These are phyloP conservation scores for Tetraneura akinire DNA, from an alignment of 1,140 invertebrate genomes.

Conservation along the genomic window DNA sequence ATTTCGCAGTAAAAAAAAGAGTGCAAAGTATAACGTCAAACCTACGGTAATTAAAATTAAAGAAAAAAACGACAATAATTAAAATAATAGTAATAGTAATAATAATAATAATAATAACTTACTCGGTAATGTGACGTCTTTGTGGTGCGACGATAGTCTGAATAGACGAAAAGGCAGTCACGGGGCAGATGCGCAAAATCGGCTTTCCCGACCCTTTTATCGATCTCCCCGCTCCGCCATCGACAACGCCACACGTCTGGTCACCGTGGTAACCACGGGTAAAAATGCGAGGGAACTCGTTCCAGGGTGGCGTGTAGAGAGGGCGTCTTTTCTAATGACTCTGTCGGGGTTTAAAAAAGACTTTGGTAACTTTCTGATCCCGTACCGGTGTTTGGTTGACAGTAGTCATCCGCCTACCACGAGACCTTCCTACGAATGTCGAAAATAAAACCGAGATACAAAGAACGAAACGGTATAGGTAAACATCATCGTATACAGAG, in stretches of 20 bases:
- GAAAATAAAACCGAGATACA: too few relatives aligned
- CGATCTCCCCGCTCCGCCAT: slow-evolving; percentile 40
- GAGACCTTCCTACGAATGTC: neutral
- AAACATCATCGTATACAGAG: too few relatives aligned
- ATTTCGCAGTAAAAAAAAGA: too few relatives aligned
- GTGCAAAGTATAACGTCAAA: too few relatives aligned
- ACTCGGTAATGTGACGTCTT: slow-evolving; percentile 30
- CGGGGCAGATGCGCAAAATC: slow-evolving; percentile 51
- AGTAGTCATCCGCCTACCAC: neutral
- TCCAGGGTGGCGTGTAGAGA: neutral
- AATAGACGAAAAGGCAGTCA: slow-evolving; percentile 4
- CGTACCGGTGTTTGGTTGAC: neutral
- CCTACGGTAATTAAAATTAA: too few relatives aligned
- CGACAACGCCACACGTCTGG: neutral
- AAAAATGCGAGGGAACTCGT: slow-evolving; percentile 44
- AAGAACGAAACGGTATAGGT: neutral
- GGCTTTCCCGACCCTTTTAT: slow-evolving; percentile 49
- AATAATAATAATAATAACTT: slow-evolving; percentile 21
- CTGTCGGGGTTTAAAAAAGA: slow-evolving; percentile 38
- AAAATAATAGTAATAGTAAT: slow-evolving; percentile 11
- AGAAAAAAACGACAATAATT: too few relatives aligned
- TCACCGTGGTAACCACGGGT: slow-evolving; percentile 46
- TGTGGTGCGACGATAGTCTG: slow-evolving; percentile 25
- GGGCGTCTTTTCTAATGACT: slow-evolving; percentile 20
- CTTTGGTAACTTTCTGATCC: slow-evolving; percentile 32